phyloP scores from a whole-genome alignment of 2,888 invertebrate genomes.

The Ornithoptera priamus region DNA sequence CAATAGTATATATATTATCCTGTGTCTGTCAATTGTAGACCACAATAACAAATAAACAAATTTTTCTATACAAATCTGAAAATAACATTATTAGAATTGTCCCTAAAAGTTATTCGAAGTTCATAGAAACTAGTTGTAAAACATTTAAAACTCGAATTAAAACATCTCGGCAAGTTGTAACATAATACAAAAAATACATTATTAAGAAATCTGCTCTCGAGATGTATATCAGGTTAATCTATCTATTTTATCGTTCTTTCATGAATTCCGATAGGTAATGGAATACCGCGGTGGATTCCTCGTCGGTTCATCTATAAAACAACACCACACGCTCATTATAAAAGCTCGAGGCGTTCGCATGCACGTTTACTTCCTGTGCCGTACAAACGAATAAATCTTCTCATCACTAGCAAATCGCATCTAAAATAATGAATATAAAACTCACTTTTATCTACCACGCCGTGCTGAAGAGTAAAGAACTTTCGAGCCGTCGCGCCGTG shows the following conservation, averaged over 20 bases:
- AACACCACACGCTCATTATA: slow-evolving; percentile 44
- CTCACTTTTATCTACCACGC: slow-evolving; percentile 35
- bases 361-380: slow-evolving; percentile 53
- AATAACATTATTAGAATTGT: no score
- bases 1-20: no score
- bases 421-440: slow-evolving; percentile 39
- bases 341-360: slow-evolving; percentile 50
- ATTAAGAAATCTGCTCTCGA: not conserved
- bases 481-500: slow-evolving; percentile 31
- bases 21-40: no score
- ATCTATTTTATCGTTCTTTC: slow-evolving; percentile 4
- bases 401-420: slow-evolving; percentile 36
- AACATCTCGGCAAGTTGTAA: not conserved
- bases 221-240: not conserved
- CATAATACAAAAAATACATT: not conserved
- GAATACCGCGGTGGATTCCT: slow-evolving; percentile 23
- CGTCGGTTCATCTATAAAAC: slow-evolving; percentile 33
- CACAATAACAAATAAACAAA: no score
- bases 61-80: no score
- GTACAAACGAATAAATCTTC: slow-evolving; percentile 30
- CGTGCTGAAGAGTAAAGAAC: slow-evolving; percentile 22
- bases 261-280: slow-evolving; percentile 18
- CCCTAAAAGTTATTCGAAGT: no score
- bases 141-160: not conserved
- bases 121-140: not conserved